Percentiles rank a stretch among this genome's conserved stretches.
Conservation (phyloP, 2,113 vertebrate species). For the Beaufortia kweichowensis region DNA sequence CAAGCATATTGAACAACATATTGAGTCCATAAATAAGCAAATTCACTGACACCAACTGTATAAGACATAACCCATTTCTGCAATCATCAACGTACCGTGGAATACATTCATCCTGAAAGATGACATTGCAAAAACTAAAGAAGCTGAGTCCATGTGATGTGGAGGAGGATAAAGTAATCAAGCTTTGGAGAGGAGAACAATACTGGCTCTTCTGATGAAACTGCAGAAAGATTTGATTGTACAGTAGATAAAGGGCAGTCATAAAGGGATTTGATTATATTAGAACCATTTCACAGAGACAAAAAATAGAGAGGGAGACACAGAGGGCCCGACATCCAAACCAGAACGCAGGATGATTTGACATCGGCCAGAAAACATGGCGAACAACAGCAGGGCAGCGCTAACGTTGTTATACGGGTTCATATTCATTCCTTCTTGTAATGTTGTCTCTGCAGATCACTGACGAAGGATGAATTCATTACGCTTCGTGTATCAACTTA, state of each 20-base stretch:
- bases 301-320: background rate
- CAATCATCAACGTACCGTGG: background rate
- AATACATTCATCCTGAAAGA: background rate
- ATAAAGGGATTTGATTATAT: slow-evolving; percentile 1
- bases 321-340: background rate
- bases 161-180: background rate
- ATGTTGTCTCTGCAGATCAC: slow-evolving; percentile 1
- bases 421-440: slow-evolving; percentile 5
- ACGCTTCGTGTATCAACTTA: slow-evolving; percentile 27
- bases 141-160: background rate
- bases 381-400: background rate
- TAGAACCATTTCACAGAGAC: slow-evolving; percentile 1
- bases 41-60: background rate
- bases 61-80: background rate
- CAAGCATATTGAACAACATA: background rate
- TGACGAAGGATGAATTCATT: slow-evolving; percentile 34
- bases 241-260: background rate
- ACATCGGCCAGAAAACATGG: slow-evolving; percentile 1
- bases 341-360: background rate
- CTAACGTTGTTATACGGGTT: slow-evolving; percentile 15
- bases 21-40: slow-evolving; percentile 11
- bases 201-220: background rate
- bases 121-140: background rate
- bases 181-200: background rate
- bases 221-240: background rate